Conservation (phyloP, 2,797 vertebrate genomes). For the Caiman crocodilus region DNA sequence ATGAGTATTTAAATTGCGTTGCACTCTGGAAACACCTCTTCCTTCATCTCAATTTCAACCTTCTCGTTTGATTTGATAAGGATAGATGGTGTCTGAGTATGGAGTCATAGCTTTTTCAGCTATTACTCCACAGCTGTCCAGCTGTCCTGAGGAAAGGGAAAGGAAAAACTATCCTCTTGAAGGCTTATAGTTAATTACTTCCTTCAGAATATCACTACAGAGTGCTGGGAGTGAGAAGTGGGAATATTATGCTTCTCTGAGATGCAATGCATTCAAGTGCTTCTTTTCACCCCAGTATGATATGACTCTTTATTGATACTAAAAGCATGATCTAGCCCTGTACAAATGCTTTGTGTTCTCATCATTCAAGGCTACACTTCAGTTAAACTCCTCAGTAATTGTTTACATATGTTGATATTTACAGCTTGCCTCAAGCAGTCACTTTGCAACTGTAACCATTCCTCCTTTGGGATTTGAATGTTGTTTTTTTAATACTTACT, state of each 20-base stretch:
- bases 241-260: neutral
- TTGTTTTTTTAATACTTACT: neutral
- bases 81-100: neutral
- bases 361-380: neutral
- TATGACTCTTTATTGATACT: neutral
- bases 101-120: neutral
- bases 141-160: neutral
- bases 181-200: neutral
- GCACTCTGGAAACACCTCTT: neutral
- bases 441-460: conserved; percentile 1
- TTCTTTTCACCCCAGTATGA: neutral
- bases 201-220: neutral
- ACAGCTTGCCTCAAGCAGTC: conserved; percentile 2
- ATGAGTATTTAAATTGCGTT: too few species aligned
- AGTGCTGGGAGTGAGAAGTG: neutral
- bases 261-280: neutral
- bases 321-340: neutral
- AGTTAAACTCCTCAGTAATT: neutral
- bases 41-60: neutral
- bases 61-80: neutral
- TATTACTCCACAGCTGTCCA: neutral
- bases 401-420: neutral
- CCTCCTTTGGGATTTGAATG: neutral
- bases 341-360: neutral
- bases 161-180: neutral